phyloP scores from a whole-genome alignment of 2,113 vertebrate species.

The Nannospalax galili region DNA sequence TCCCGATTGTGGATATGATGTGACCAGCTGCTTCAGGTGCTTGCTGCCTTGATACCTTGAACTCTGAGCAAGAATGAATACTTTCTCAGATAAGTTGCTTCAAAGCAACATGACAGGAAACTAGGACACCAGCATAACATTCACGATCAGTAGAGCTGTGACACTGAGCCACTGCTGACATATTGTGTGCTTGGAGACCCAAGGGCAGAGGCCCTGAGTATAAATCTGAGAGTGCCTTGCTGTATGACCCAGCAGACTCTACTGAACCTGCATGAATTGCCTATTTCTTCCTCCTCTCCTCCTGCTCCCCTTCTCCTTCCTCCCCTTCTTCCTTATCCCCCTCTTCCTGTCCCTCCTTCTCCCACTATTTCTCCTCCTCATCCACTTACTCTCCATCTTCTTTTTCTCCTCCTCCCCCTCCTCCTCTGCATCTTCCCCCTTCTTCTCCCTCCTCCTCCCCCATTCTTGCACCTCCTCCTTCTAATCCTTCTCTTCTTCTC shows the following conservation, averaged over 20 bases:
- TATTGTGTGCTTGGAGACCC: background rate
- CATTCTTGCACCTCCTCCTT: no score
- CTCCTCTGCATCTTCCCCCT: no score
- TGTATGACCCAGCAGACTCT: background rate
- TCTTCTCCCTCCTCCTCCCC: no score
- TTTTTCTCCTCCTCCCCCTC: background rate
- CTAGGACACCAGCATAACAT: background rate
- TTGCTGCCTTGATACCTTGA: background rate
- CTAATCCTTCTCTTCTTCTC: no score
- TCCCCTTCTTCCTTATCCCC: background rate
- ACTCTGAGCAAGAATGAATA: background rate
- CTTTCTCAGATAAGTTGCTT: background rate
- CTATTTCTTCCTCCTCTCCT: background rate
- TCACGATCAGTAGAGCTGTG: background rate
- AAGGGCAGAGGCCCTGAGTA: background rate
- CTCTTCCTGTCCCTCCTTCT: background rate
- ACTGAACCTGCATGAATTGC: fast-evolving
- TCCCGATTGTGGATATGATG: background rate
- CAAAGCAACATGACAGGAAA: background rate
- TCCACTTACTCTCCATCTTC: background rate
- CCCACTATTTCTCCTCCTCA: no score
- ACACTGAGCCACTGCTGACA: background rate
- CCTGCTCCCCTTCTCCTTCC: no score
- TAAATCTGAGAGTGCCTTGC: no score
- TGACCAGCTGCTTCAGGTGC: background rate